Evolutionary conservation across 1,140 invertebrate species (phyloP), one percentile per base, ranked within the genome.

Genomic region (Drosophila quadrilineata): DNA sequence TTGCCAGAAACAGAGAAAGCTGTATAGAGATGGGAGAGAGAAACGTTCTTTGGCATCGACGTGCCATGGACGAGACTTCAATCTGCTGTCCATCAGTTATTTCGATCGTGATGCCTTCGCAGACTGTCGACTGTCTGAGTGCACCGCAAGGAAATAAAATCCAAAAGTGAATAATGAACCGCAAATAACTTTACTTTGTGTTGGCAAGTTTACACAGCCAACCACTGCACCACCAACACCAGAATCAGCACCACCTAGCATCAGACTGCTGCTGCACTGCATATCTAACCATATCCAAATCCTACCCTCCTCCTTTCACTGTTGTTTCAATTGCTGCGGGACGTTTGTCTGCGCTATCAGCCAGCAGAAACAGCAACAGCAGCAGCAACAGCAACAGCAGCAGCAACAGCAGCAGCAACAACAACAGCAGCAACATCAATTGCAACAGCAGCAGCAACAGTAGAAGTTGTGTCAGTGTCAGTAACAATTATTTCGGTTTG

Each of bases 131-230:
- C 43, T 38, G 33, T 40, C 46, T 50, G 29, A 35, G 41, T 48
- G 70, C 35, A 69, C 60, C 71, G 56, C 79, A 73, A 77, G 74
- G 45, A 74, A 74, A 85, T 77, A 84, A 77, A 84, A 85, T 67
- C 79, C 69, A 77, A 84, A 85, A 85, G 79, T 85, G 79, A 86
- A 85, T 85, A 85, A 85, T 85, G 79, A 85, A 85, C 79, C 80
- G 80, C 79, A 85, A 85, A 85, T 85, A 85, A 85, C 75, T 79
- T 85, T 75, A 72, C 80, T 85, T 75, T 86, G 74, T 71, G 59
- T 53, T 62, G 59, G 40, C 38, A 28, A 43, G 58, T 38, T 43
- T 24, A 14, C 38, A 66, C 54, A 60, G 38, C 26, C 21, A 59
- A 46, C 45, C 62, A 22, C 53, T 26, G 50, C 21, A 49, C 35